Base-by-base conservation (phyloP, 2,113 vertebrate genomes). In the Lontra canadensis region DNA sequence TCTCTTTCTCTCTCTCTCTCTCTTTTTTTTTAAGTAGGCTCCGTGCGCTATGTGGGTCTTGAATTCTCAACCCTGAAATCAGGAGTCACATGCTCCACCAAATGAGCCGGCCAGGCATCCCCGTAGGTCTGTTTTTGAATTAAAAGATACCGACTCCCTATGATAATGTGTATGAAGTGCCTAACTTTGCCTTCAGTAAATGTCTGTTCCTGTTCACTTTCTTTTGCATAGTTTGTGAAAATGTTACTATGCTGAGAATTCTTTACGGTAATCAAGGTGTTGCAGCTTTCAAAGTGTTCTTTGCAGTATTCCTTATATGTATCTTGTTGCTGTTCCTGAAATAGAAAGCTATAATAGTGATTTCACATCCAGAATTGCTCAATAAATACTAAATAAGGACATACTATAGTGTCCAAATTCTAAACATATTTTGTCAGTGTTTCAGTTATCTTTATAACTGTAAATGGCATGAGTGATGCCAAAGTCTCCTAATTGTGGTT, bases 321-420 rank as follows among this genome's bases (percentile, higher is more conserved):
- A 34, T 95, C 93, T 96, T 88, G 52, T 94, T 97, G 52, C 36
- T 59, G 36, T 97, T 96, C 67, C 96, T 79, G 71, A 97, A 96
- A 39, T 79, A 73, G 69, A 95, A 90, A 92, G 84, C 78, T 94
- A 0, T 92, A 92, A 59, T 80, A 57, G 36, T 87, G 91, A 93
- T 85, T 87, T 97, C 84, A 92, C 20, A 52, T 95, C 88, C 95
- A 93, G 85, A 96, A 49, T 90, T 92, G 44, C 80, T 92, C 23
- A 65, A 12, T 97, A 93, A 96, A 92, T 92, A 65, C 95, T 96
- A 97, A 98, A 97, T 92, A 97, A 96, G 69, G 96, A 39, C 44
- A 55, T 94, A 90, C 49, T 87, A 73, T 92, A 97, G 92, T 79
- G 78, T 88, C 63, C 87, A 92, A 39, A 94, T 88, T 95, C 94